Conservation (phyloP, 2,113 vertebrate species). For the Lates calcarifer region DNA sequence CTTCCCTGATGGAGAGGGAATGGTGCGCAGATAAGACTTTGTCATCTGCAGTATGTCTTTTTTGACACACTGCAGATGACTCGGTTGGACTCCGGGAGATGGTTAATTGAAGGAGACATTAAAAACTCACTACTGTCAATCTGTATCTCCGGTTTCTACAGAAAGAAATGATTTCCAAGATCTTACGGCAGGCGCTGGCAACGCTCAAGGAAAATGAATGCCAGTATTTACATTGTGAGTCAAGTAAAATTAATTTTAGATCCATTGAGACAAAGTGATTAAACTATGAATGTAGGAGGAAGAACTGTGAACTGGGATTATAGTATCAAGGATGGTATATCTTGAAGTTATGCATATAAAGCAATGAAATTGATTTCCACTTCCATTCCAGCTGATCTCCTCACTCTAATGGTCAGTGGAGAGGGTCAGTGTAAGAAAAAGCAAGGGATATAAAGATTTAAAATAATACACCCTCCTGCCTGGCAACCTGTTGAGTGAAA, state of each 20-base stretch:
- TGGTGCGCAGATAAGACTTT: conserved; percentile 62
- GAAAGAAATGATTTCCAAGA: conserved; percentile 25
- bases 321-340: not conserved
- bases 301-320: not conserved
- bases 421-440: not conserved
- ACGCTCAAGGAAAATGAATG: conserved; percentile 15
- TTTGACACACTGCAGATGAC: conserved; percentile 68
- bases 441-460: not conserved
- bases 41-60: conserved; percentile 66
- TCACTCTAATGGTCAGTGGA: not conserved
- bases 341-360: not conserved
- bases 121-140: conserved; percentile 72
- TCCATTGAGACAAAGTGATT: conserved; percentile 1
- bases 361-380: not conserved
- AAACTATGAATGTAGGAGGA: not conserved
- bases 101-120: conserved; percentile 79
- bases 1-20: conserved; percentile 71
- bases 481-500: conserved; percentile 61
- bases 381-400: not conserved
- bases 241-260: conserved; percentile 20
- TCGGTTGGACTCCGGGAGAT: conserved; percentile 70
- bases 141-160: conserved; percentile 38
- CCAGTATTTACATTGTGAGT: conserved; percentile 39
- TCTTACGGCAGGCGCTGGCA: not conserved
- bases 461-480: conserved; percentile 1